Conservation (phyloP, 2,113 vertebrate genomes). For the Pedetes capensis region DNA sequence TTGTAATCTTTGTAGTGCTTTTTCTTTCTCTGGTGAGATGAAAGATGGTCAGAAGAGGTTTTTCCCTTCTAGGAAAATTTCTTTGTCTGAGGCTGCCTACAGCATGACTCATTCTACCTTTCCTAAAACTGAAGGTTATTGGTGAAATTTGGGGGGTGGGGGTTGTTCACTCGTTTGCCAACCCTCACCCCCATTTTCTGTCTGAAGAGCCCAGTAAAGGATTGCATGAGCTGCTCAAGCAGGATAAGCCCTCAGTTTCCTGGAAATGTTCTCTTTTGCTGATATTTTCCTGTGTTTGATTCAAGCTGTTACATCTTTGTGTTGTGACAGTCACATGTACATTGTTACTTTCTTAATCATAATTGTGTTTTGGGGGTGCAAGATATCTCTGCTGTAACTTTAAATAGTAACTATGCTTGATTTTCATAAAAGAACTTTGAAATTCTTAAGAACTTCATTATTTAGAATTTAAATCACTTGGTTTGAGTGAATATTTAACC, state of each 20-base stretch:
- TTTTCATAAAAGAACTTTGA: not conserved
- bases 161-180: not conserved
- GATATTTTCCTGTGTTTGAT: not conserved
- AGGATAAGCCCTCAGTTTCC: not conserved
- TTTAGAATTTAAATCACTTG: not conserved
- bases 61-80: conserved; percentile 7
- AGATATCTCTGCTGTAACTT: not conserved
- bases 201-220: not conserved
- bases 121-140: not conserved
- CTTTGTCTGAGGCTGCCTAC: not conserved
- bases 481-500: not conserved
- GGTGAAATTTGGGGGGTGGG: too few species aligned
- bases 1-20: not conserved
- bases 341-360: not conserved
- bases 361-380: not conserved
- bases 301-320: not conserved
- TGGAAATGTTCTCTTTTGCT: not conserved
- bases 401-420: not conserved
- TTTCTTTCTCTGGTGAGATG: not conserved
- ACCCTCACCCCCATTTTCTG: not conserved
- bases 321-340: not conserved
- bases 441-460: not conserved
- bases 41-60: not conserved
- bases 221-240: not conserved
- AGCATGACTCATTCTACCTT: not conserved